Evolutionary conservation across 2,797 vertebrate species (phyloP).

Genomic region (Loriculus beryllinus): DNA sequence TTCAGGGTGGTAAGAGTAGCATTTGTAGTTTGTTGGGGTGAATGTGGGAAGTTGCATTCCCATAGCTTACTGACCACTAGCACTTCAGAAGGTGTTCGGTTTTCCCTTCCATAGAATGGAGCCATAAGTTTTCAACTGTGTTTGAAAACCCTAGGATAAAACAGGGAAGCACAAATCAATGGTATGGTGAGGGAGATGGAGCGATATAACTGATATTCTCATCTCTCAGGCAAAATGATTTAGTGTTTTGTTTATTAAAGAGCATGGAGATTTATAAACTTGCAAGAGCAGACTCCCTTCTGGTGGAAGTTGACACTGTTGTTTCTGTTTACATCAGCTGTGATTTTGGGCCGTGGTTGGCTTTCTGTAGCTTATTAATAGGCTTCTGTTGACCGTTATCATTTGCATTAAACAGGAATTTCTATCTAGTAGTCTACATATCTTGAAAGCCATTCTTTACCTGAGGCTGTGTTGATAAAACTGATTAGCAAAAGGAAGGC

Average conservation of each 20-base stretch:
- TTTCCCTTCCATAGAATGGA: neutral
- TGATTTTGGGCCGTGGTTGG: neutral
- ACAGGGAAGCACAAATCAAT: neutral
- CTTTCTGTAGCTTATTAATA: neutral
- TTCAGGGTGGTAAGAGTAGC: neutral
- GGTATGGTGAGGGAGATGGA: neutral
- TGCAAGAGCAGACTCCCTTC: neutral
- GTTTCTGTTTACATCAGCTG: neutral
- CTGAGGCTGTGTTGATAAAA: conserved; percentile 66
- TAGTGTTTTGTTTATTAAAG: conserved; percentile 37
- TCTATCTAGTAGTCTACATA: neutral
- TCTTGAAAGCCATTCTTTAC: conserved; percentile 65
- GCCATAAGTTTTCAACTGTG: neutral
- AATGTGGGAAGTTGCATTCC: neutral
- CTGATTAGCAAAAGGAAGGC: conserved; percentile 55
- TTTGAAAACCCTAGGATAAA: neutral
- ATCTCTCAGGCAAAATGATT: conserved; percentile 2
- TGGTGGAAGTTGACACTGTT: neutral
- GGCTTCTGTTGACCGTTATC: neutral
- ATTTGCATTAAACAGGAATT: conserved; percentile 39
- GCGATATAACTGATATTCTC: neutral
- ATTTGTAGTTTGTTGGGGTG: neutral
- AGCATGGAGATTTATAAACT: neutral
- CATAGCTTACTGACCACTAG: neutral
- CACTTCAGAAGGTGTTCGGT: neutral